Evolutionary conservation across 2,113 vertebrate genomes (phyloP), one percentile per base, ranked within the genome.

Genomic region (Saimiri boliviensis): DNA sequence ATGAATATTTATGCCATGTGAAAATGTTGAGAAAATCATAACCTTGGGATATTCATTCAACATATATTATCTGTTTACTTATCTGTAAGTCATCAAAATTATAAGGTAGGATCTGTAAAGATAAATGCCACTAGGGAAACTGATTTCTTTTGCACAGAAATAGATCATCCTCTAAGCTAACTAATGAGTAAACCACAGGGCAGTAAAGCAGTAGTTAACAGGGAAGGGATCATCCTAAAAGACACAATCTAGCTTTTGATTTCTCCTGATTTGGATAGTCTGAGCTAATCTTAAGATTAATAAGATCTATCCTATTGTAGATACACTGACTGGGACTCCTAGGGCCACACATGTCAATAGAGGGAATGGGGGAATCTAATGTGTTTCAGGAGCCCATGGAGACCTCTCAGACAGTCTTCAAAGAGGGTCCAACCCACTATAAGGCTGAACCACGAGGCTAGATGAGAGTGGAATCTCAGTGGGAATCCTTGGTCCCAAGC

Each of bases 11-110:
- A 30, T 20, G 40, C 49, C 16, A 42, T 58, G 3, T 86, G 5
- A 91, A 79, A 94, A 86, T 49, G 16, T 63, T 81, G 23, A 82
- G 60, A 94, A 89, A 83, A 70, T 96, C 11, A 25, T 86, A 40
- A n/a, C 23, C 47, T 73, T 13, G 7, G 11, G 4, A n/a, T 40
- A 63, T 19, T 54, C 16, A 49, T 76, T 97, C 66, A 49, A 8
- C 35, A 49, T 71, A 68, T 93, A 68, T 77, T 89, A 68, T 80
- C 47, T 70, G 71, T 95, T 85, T 42, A 60, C 23, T 80, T 5
- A 83, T 42, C n/a, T 49, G 17, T 10, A 21, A 83, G 35, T 73
- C 87, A 49, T 73, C 68, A 82, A 56, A 94, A 89, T 73, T 76
- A 56, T 89, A 86, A 93, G 20, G 17, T 82, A 63, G 14, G 9